These are phyloP conservation scores for Spea multiplicata DNA, from an alignment of 2,113 vertebrate genomes.

Conservation along the genomic window DNA sequence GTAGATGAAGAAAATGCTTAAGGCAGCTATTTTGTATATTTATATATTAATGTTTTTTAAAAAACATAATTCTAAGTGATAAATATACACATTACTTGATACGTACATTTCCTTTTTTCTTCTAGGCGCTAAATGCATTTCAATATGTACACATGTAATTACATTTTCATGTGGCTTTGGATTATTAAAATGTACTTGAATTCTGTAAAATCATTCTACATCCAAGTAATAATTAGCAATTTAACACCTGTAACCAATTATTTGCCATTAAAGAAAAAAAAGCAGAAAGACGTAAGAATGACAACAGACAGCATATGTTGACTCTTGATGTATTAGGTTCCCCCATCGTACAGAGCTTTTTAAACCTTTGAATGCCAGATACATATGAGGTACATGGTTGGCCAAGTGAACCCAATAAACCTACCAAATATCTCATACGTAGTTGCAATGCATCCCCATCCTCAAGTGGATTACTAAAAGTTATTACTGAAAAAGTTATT, in stretches of 20 bases:
- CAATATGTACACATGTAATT: neutral
- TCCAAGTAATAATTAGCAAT: neutral
- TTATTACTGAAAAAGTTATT: too few relatives aligned
- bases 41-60: neutral
- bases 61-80: neutral
- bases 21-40: neutral
- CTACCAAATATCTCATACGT: too few relatives aligned
- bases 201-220: neutral
- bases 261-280: neutral
- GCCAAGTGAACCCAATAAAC: too few relatives aligned
- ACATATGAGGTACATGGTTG: too few relatives aligned
- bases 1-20: neutral
- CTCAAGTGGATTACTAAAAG: too few relatives aligned
- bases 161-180: neutral
- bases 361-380: too few relatives aligned
- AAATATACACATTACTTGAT: neutral
- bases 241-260: neutral
- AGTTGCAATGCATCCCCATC: too few relatives aligned
- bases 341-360: too few relatives aligned
- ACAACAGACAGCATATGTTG: too few relatives aligned
- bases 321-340: too few relatives aligned
- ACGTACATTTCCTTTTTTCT: neutral
- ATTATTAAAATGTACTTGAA: neutral
- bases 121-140: neutral
- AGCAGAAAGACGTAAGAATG: neutral